Conservation (phyloP, 2,797 vertebrate genomes). For the Artibeus lituratus region DNA sequence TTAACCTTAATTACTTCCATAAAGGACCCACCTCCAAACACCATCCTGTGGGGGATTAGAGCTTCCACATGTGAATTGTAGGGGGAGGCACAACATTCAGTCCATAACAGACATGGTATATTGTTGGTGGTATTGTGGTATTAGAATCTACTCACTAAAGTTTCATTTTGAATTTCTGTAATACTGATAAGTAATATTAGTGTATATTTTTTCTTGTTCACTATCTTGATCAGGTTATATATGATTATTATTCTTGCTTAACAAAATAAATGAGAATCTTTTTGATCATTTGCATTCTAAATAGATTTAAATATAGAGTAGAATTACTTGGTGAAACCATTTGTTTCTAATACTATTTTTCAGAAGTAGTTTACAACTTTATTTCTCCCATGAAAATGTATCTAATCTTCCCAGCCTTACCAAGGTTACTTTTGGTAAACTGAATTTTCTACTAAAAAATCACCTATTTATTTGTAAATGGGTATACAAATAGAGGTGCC, state of each 20-base stretch:
- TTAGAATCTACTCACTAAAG: not conserved
- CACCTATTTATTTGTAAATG: not conserved
- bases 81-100: not conserved
- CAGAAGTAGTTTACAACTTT: not conserved
- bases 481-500: not conserved
- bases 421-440: not conserved
- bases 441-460: not conserved
- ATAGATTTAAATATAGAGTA: not conserved
- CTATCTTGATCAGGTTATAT: not conserved
- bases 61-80: not conserved
- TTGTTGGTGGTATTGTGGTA: not conserved
- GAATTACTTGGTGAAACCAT: not conserved
- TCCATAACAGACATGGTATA: not conserved
- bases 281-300: not conserved
- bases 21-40: not conserved
- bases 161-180: not conserved
- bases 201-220: not conserved
- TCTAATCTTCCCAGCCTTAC: not conserved
- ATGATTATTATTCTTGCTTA: not conserved
- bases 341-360: not conserved
- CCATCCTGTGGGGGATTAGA: not conserved
- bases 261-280: conserved; percentile 17
- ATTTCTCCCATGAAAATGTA: not conserved
- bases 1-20: not conserved
- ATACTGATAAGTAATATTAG: not conserved